Base-by-base conservation (phyloP, 2,113 vertebrate genomes). In the Willisornis vidua region DNA sequence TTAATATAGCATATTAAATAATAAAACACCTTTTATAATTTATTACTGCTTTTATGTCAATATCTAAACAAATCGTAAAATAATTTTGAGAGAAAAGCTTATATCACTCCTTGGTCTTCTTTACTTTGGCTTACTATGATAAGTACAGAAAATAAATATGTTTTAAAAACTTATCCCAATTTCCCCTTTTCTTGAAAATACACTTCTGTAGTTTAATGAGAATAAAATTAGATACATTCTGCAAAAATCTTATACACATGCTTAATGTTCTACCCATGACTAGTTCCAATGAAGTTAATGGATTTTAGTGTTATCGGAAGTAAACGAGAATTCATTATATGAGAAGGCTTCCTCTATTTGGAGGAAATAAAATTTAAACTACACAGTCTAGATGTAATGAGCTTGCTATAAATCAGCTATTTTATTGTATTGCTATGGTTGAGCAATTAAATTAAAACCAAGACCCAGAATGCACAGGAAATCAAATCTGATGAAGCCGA, bases 231-330 rank as follows among this genome's bases (percentile, higher is more conserved):
- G 46, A 80, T 74, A 11, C 22, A n/a, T 80, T 90, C 68, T 77
- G 55, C 29, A 91, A 94, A 96, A 92, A 92, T 76, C 54, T 70
- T 83, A 80, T 72, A 35, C n/a, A 72, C 17, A 33, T 72, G 22
- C 58, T 90, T 95, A 81, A 88, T 93, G 68, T 86, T 94, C 82
- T 90, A 49, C n/a, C 92, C 65, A 81, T 78, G 55, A 81, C 46
- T 86, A 74, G 8, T 85, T 96, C 83, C 82, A 81, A 29, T 67
- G 33, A 88, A 88, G 72, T 88, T 90, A 94, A 91, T 88, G 73
- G 72, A 76, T 90, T 94, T 92, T 92, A 59, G 82, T 79, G 43
- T 54, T 94, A 52, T 45, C 1, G 1, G 61, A 85, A 41, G 51
- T 75, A 93, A 87, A 61, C 0, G 3, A 90, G 55, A 86, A 86